Percentiles rank a stretch among this genome's conserved stretches.
Conservation (phyloP, 2,888 invertebrate genomes). For the Mythimna loreyi region DNA sequence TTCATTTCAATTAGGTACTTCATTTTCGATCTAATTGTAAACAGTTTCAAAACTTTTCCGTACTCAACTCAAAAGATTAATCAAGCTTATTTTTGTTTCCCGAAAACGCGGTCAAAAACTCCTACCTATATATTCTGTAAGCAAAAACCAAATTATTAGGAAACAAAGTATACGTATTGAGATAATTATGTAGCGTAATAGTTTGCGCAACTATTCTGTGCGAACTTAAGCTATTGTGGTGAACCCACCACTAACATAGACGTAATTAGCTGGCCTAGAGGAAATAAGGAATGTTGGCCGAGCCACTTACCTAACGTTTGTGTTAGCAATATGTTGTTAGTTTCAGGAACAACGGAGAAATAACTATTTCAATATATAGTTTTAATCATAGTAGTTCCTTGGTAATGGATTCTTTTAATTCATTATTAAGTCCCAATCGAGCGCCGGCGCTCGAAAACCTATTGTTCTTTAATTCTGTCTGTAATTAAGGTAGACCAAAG, state of each 20-base stretch:
- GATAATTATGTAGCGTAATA: slow-evolving; percentile 41
- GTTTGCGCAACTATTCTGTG: slow-evolving; percentile 35
- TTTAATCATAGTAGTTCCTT: too few species aligned
- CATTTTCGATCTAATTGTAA: background rate
- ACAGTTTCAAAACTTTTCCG: background rate
- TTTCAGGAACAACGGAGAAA: background rate
- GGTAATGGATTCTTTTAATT: too few species aligned
- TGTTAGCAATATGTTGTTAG: background rate
- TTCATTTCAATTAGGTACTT: too few species aligned
- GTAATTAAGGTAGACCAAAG: too few species aligned
- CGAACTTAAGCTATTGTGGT: slow-evolving; percentile 52
- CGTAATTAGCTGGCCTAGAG: slow-evolving; percentile 39
- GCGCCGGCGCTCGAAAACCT: too few species aligned
- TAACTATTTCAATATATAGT: background rate
- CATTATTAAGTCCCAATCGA: too few species aligned
- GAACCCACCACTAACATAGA: slow-evolving; percentile 41
- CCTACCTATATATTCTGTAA: background rate
- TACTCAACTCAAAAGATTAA: background rate
- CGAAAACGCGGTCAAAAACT: background rate
- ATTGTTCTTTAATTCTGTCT: too few species aligned
- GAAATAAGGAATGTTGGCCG: slow-evolving; percentile 30
- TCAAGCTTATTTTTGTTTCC: background rate
- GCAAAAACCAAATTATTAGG: slow-evolving; percentile 27
- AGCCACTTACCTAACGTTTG: slow-evolving; percentile 2
- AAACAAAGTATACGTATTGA: slow-evolving; percentile 28